Base-by-base conservation (phyloP, 2,888 invertebrate species). In the Epinotia demarniana region DNA sequence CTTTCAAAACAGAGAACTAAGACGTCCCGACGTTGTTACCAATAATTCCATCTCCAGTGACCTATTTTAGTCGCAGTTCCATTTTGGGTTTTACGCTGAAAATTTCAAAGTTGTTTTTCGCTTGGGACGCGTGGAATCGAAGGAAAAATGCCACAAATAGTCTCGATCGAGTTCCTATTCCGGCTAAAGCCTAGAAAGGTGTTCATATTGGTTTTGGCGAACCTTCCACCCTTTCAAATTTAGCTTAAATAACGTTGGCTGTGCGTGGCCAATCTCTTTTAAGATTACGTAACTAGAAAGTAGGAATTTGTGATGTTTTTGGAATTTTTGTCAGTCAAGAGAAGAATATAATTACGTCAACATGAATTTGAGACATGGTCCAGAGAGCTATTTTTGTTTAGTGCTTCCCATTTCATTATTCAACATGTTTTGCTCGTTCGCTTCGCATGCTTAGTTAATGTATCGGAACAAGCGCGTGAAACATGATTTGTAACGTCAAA, bases 1-100 rank as follows among this genome's bases (percentile, higher is more conserved):
- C 73, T 73, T 75, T 75, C 64, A 70, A 75, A 75, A 75, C 74
- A 75, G 75, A 75, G 63, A 75, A 75, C 75, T 75, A 75, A 75
- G 75, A 75, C 70, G 75, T 61, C 64, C 49, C 75, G 23, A 49
- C 75, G 75, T 70, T 75, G 75, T 75, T 71, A 64, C 70, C 75
- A 66, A 71, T 75, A 75, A 75, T 64, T 75, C 64, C 75, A 66
- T 75, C 70, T 57, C 23, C 49, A 53, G 49, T 63, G 74, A 75
- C 75, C 75, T 66, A 71, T 71, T 75, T 75, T 11, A 16, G 6
- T 9, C 5, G 11, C 0, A 16, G 3, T 3, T 53, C 43, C 39
- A 66, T 66, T 71, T 43, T 5, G 49, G 27, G 55, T 39, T 60
- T 18, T 75, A 43, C 16, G 23, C 9, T 18, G 5, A 8, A 19